Conservation (phyloP, 1,140 invertebrate genomes). For the Anoplophora glabripennis region DNA sequence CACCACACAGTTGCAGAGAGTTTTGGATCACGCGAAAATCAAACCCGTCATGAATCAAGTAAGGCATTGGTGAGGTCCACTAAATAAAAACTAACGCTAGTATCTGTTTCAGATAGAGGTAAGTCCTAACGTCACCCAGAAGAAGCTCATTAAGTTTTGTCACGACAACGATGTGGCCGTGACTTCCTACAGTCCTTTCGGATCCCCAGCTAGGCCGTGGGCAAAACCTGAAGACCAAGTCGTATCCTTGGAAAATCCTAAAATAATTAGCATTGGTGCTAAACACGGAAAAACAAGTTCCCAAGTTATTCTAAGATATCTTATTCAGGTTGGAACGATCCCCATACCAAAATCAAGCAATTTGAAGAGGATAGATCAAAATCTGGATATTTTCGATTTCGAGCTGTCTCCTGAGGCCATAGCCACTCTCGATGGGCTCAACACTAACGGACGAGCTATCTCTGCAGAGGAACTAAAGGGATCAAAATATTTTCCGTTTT, state of each 20-base stretch:
- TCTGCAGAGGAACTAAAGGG: constrained; percentile 22
- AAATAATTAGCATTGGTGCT: constrained; percentile 55
- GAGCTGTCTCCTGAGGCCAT: constrained; percentile 52
- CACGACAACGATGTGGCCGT: constrained; percentile 60
- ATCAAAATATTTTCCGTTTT: constrained; percentile 33
- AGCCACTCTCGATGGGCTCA: constrained; percentile 43
- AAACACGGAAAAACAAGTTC: constrained; percentile 63
- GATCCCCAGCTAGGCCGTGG: constrained; percentile 61
- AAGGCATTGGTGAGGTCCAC: too few species aligned
- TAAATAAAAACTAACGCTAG: too few species aligned
- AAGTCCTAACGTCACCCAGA: constrained; percentile 38
- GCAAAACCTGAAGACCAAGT: constrained; percentile 65
- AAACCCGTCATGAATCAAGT: constrained; percentile 74
- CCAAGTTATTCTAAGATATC: constrained; percentile 56
- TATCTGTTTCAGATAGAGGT: constrained; percentile 45
- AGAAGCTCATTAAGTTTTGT: constrained; percentile 51
- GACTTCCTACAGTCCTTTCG: constrained; percentile 77
- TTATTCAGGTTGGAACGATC: constrained; percentile 37
- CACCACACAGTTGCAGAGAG: constrained; percentile 65
- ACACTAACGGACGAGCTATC: constrained; percentile 39
- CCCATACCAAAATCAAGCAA: constrained; percentile 66
- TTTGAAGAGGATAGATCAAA: constrained; percentile 54
- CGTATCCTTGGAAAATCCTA: constrained; percentile 61
- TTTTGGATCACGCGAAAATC: constrained; percentile 64
- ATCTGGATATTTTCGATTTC: constrained; percentile 60